phyloP scores from a whole-genome alignment of 2,888 invertebrate species.

The Diarsia mendica region DNA sequence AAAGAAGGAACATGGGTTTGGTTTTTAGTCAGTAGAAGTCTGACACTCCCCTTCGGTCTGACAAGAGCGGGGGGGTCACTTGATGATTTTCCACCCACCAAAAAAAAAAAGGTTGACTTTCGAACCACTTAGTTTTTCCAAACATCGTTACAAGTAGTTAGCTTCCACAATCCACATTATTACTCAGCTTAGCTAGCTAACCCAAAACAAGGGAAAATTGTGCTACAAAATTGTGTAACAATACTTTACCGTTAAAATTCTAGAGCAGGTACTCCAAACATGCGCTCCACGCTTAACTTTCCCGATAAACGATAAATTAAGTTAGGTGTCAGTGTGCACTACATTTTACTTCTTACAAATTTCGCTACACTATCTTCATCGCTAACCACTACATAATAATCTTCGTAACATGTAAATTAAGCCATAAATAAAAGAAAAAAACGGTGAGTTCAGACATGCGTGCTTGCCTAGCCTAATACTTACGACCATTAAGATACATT shows the following conservation, averaged over 20 bases:
- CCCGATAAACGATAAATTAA: constrained; percentile 59
- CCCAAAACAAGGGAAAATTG: constrained; percentile 42
- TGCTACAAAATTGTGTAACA: constrained; percentile 42
- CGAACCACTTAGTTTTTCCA: constrained; percentile 15
- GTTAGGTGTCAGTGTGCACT: constrained; percentile 47
- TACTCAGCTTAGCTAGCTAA: constrained; percentile 29
- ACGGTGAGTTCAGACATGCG: constrained; percentile 61
- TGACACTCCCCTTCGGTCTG: no score
- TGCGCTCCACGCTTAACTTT: constrained; percentile 56
- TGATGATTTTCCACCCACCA: no score
- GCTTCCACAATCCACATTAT: constrained; percentile 19
- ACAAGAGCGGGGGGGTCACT: no score
- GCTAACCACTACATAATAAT: constrained; percentile 53
- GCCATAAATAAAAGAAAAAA: constrained; percentile 67
- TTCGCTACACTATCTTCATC: constrained; percentile 56
- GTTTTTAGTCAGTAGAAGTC: no score
- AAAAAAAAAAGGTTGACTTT: no score
- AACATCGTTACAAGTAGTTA: constrained; percentile 29
- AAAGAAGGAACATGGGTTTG: no score
- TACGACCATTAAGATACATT: constrained; percentile 69
- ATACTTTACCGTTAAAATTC: constrained; percentile 38
- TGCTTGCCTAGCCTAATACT: constrained; percentile 65
- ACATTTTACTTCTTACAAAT: constrained; percentile 55
- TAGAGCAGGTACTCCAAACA: constrained; percentile 45
- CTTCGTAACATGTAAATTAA: constrained; percentile 64